Conservation (phyloP, 1,140 invertebrate genomes). For the Hesperophylax magnus region DNA sequence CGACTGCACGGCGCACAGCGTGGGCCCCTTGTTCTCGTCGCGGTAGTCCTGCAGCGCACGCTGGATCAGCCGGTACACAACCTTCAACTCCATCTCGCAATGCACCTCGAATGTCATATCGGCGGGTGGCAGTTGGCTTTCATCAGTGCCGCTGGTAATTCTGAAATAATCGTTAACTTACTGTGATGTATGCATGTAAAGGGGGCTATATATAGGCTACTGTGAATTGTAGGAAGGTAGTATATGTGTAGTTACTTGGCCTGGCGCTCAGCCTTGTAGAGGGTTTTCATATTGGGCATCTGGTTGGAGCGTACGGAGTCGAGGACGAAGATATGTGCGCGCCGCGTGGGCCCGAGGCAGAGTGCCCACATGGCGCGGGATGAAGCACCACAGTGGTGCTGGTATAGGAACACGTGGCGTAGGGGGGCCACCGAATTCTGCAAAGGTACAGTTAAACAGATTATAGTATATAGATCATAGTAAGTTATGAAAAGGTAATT, state of each 20-base stretch:
- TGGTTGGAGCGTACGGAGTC: slow-evolving; percentile 94
- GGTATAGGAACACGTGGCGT: slow-evolving; percentile 92
- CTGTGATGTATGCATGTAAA: too few species aligned
- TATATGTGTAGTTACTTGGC: slow-evolving; percentile 76
- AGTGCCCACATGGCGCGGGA: slow-evolving; percentile 86
- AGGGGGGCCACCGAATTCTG: slow-evolving; percentile 70
- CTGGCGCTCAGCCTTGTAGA: slow-evolving; percentile 86
- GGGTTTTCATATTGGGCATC: slow-evolving; percentile 91
- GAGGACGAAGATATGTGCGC: slow-evolving; percentile 86
- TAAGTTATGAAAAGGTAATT: too few species aligned
- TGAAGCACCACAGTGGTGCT: slow-evolving; percentile 80
- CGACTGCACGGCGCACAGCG: slow-evolving; percentile 86
- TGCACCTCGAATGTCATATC: slow-evolving; percentile 84
- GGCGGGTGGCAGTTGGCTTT: slow-evolving; percentile 71
- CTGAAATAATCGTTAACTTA: slow-evolving; percentile 61
- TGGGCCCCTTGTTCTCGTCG: slow-evolving; percentile 90
- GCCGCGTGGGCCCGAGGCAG: slow-evolving; percentile 85
- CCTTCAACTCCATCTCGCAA: slow-evolving; percentile 83
- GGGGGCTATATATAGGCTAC: too few species aligned
- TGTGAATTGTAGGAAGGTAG: too few species aligned
- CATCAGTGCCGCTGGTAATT: slow-evolving; percentile 68
- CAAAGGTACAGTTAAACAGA: neutral
- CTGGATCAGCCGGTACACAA: slow-evolving; percentile 83
- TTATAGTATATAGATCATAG: too few species aligned
- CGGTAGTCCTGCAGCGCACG: slow-evolving; percentile 85